Percentiles rank a stretch among this genome's conserved stretches.
Evolutionary conservation across 2,113 vertebrate genomes (phyloP).

Genomic region (Phalacrocorax pelagicus): DNA sequence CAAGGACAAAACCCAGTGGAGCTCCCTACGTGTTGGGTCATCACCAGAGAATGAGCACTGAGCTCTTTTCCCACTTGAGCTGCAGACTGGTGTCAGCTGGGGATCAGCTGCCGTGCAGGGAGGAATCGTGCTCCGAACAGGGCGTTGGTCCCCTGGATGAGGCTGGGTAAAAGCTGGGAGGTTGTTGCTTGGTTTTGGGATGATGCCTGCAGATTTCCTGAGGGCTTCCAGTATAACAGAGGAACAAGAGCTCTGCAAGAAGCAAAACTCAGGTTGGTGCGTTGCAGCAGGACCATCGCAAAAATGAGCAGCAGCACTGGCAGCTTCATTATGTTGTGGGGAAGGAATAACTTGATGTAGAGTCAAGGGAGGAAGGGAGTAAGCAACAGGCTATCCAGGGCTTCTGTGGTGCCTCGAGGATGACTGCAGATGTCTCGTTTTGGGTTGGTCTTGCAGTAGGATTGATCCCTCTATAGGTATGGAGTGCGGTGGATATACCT

Average conservation of each 20-base stretch:
- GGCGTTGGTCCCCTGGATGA: not conserved
- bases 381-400: not conserved
- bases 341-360: not conserved
- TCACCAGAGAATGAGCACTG: not conserved
- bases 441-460: not conserved
- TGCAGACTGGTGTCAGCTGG: not conserved
- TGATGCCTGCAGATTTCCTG: not conserved
- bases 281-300: not conserved
- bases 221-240: not conserved
- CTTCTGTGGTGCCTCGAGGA: not conserved
- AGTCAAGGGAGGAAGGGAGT: not conserved
- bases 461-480: not conserved
- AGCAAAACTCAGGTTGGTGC: too few species aligned
- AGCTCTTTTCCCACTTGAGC: slow-evolving; percentile 5
- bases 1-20: not conserved
- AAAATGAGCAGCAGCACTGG: not conserved
- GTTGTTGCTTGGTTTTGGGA: not conserved
- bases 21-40: not conserved
- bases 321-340: not conserved
- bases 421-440: rapidly evolving
- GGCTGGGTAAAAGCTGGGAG: not conserved
- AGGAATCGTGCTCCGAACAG: rapidly evolving
- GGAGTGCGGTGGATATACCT: not conserved
- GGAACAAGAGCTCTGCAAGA: not conserved
- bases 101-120: not conserved